Base-by-base conservation (phyloP, 2,888 invertebrate species). In the Tromatobia lineatoria region DNA sequence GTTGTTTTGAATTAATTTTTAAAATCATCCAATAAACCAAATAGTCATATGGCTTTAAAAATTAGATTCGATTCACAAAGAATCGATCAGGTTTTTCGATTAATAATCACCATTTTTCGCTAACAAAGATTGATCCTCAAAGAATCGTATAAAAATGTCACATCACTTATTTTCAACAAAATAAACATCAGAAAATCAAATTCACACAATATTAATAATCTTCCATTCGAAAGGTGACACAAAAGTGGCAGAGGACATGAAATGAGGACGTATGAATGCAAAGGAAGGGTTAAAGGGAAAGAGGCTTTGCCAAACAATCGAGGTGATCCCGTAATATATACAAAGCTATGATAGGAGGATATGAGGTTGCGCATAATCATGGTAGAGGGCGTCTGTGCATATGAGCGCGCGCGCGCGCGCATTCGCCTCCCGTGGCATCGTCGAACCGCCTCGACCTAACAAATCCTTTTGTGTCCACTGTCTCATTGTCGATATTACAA, bases 401-500 rank as follows among this genome's bases (percentile, higher is more conserved):
- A 23, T 25, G 42, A 42, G 38, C 25, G 54, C 20, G 57, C 25
- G 45, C 38, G 38, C 15, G 10, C 13, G 67, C 29, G 57, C 29
- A 45, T 57, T 20, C 15, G 15, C 25, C 34, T 54, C 23, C 20
- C 20, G 15, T 15, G 34, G 45, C n/a, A 42, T 79, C 78, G 69
- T 71, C 78, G 77, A 83, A 84, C 74, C 83, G 75, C 73, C 79
- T 76, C 85, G 83, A 86, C 80, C 69, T 50, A 86, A 86, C 86
- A 85, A 88, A 87, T 88, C 85, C 87, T 87, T 86, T 87, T 88
- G 86, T 87, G 85, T 85, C 67, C 57, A 59, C 69, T 83, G 47
- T 77, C 82, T 85, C 88, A 86, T 87, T 86, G 87, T 88, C 86
- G 84, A 83, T 67, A 75, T 75, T 78, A 88, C 88, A 88, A 88